These are phyloP conservation scores for Drosophila falleni DNA, from an alignment of 2,888 invertebrate species.

Conservation along the genomic window DNA sequence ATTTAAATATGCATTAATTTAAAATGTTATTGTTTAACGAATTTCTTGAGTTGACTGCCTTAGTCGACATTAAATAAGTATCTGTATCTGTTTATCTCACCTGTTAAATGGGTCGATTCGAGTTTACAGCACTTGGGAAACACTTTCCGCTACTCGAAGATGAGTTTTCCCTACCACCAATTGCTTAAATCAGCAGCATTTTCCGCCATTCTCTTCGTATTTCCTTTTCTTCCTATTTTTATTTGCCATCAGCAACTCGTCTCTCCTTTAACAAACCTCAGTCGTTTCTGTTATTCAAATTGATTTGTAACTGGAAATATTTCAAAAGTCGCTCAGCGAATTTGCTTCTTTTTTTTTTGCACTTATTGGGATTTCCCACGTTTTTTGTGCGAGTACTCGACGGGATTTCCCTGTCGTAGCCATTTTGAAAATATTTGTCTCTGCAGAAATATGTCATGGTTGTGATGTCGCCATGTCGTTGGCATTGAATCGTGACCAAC, in stretches of 20 bases:
- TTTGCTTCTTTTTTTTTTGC: conserved; percentile 8
- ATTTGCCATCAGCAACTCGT: neutral
- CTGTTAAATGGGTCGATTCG: neutral
- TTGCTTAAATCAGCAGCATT: conserved; percentile 61
- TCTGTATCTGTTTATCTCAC: neutral
- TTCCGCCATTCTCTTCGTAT: conserved; percentile 29
- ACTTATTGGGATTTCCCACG: conserved; percentile 8
- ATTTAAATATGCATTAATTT: neutral
- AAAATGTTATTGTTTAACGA: neutral
- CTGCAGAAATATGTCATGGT: conserved; percentile 52
- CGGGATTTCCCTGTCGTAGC: conserved; percentile 59
- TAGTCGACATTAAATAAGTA: neutral
- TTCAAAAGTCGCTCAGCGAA: conserved; percentile 39
- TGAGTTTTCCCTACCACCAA: conserved; percentile 12
- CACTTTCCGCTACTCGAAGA: conserved; percentile 6
- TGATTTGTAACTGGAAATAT: conserved; percentile 62
- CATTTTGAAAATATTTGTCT: conserved; percentile 51
- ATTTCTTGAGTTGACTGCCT: neutral
- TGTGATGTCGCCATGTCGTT: conserved; percentile 13
- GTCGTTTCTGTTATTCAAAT: conserved; percentile 57
- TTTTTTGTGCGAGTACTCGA: conserved; percentile 16
- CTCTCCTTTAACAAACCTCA: neutral
- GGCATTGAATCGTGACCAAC: conserved; percentile 65
- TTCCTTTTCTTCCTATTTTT: neutral
- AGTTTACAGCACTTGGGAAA: conserved; percentile 12